phyloP scores from a whole-genome alignment of 2,888 invertebrate species.

The Aproaerema taeniolella region DNA sequence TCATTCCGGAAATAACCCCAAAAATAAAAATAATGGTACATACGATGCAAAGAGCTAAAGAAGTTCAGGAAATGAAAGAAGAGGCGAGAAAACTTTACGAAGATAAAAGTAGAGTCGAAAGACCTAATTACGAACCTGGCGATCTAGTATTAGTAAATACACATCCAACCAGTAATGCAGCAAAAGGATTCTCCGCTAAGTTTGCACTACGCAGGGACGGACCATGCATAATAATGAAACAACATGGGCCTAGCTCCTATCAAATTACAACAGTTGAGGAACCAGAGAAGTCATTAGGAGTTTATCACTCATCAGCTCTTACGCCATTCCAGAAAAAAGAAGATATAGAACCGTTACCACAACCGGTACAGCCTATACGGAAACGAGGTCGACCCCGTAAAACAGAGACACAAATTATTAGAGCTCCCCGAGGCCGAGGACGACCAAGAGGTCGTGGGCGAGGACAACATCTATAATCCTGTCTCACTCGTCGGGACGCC shows the following conservation, averaged over 20 bases:
- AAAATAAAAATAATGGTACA: neutral
- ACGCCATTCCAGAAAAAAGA: neutral
- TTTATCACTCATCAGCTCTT: slow-evolving; percentile 8
- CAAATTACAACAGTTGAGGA: slow-evolving; percentile 8
- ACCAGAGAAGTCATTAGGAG: neutral
- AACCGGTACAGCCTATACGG: neutral
- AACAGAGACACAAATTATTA: too few species aligned
- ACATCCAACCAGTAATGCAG: neutral
- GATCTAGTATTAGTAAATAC: neutral
- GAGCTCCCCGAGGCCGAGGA: too few species aligned
- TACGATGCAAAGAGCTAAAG: neutral
- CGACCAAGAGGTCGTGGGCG: too few species aligned
- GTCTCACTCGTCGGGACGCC: too few species aligned
- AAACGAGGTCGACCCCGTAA: slow-evolving; percentile 4
- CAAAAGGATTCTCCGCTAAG: slow-evolving; percentile 19
- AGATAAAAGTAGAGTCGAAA: neutral
- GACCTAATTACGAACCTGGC: neutral
- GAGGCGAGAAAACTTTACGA: neutral
- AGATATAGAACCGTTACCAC: neutral
- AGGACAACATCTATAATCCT: too few species aligned
- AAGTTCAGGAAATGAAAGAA: neutral
- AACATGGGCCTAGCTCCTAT: slow-evolving; percentile 16
- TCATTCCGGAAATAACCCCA: neutral
- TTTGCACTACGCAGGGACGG: slow-evolving; percentile 32
- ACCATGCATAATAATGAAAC: slow-evolving; percentile 23